These are phyloP conservation scores for Heliconius ethilla DNA, from an alignment of 2,888 invertebrate genomes.

Conservation along the genomic window DNA sequence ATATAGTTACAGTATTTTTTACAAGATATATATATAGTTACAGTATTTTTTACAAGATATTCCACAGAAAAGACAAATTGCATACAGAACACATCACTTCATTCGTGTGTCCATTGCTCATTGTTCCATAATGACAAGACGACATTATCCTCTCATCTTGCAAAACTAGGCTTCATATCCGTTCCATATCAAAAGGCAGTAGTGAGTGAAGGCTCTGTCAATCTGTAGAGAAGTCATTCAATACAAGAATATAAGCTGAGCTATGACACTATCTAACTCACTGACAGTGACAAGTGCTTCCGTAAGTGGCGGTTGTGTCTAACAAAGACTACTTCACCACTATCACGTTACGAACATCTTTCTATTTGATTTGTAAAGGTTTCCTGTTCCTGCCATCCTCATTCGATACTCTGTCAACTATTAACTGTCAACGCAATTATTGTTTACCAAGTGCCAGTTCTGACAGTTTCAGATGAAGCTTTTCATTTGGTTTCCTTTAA, in stretches of 20 bases:
- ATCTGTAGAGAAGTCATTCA: slow-evolving; percentile 21
- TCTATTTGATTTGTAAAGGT: slow-evolving; percentile 73
- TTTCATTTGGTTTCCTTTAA: not conserved
- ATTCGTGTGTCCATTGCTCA: not conserved
- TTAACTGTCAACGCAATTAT: slow-evolving; percentile 56
- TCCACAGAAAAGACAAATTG: not conserved
- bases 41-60: not conserved
- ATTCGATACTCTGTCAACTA: slow-evolving; percentile 58
- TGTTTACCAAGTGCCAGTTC: slow-evolving; percentile 37
- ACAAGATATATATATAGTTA: too few relatives aligned
- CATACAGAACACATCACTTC: not conserved
- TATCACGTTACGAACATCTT: slow-evolving; percentile 68
- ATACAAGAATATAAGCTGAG: slow-evolving; percentile 23
- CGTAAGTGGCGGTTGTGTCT: slow-evolving; percentile 70
- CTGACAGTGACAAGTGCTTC: slow-evolving; percentile 76
- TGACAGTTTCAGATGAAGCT: not conserved
- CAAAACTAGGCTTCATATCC: slow-evolving; percentile 2
- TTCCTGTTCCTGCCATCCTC: slow-evolving; percentile 68
- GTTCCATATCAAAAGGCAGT: not conserved
- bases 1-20: too few relatives aligned
- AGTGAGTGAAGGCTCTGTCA: slow-evolving; percentile 2
- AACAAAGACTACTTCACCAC: slow-evolving; percentile 72
- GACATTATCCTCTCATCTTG: not conserved
- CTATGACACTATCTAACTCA: slow-evolving; percentile 27
- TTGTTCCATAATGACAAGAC: not conserved